phyloP scores from a whole-genome alignment of 2,797 vertebrate species.

The Lateolabrax maculatus region DNA sequence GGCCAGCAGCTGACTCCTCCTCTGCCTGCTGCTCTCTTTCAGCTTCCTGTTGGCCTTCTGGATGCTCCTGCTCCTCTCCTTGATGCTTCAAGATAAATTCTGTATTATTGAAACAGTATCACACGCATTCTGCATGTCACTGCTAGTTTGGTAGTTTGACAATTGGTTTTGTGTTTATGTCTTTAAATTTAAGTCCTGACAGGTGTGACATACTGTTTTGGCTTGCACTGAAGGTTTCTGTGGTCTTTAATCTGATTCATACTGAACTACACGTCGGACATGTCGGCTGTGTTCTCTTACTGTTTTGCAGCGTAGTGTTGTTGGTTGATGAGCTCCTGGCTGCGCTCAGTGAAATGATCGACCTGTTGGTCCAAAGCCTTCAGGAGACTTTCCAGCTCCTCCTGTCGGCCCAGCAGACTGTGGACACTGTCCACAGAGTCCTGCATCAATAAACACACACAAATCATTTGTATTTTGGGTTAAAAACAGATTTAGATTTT shows the following conservation, averaged over 20 bases:
- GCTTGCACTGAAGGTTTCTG: background rate
- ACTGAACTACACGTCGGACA: background rate
- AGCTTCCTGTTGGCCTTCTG: constrained; percentile 75
- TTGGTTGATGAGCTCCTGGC: constrained; percentile 79
- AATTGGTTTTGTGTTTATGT: background rate
- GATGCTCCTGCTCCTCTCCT: constrained; percentile 56
- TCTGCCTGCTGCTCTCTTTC: constrained; percentile 81
- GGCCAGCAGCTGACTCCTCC: constrained; percentile 82
- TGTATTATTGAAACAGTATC: background rate
- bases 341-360: constrained; percentile 77
- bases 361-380: constrained; percentile 81
- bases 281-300: constrained; percentile 72
- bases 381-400: constrained; percentile 86
- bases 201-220: too few species aligned
- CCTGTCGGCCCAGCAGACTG: constrained; percentile 88
- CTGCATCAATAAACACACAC: constrained; percentile 64
- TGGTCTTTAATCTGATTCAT: background rate
- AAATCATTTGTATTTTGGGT: background rate
- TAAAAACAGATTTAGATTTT: background rate
- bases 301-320: constrained; percentile 80
- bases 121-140: background rate
- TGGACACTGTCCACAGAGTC: constrained; percentile 87
- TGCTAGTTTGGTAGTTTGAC: background rate
- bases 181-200: background rate
- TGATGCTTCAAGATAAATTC: constrained; percentile 48